These are phyloP conservation scores for Cyrtonyx montezumae DNA, from an alignment of 2,113 vertebrate genomes.

Conservation along the genomic window DNA sequence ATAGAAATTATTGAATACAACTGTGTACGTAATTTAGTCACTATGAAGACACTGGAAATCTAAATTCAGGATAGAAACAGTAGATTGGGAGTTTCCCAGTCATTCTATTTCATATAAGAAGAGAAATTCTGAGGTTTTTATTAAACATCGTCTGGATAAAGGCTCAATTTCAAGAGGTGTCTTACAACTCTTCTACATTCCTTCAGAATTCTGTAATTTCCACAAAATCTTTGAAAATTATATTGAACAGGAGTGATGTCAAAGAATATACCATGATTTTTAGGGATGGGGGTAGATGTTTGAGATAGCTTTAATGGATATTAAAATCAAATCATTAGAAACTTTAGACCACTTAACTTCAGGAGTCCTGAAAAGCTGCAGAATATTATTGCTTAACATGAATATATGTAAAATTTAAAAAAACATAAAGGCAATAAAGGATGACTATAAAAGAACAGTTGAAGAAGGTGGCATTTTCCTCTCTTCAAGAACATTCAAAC, in stretches of 20 bases:
- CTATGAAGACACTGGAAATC: background rate
- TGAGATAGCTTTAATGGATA: background rate
- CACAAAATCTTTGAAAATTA: background rate
- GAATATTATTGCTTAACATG: background rate
- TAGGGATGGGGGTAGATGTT: background rate
- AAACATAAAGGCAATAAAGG: background rate
- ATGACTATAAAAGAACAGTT: background rate
- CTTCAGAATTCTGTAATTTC: background rate
- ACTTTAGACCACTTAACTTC: background rate
- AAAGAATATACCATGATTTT: background rate
- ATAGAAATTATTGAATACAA: background rate
- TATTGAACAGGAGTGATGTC: background rate
- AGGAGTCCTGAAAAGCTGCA: background rate
- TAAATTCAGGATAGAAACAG: background rate
- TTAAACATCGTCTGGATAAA: background rate
- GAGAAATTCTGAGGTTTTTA: background rate
- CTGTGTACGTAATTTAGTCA: background rate
- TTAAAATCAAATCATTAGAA: background rate
- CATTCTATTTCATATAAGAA: background rate
- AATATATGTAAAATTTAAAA: background rate
- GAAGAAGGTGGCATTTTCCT: background rate
- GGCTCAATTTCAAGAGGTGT: background rate
- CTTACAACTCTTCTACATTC: background rate
- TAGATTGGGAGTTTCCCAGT: background rate
- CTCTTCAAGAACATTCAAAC: background rate